A percentile compares a stretch with the other conserved stretches of the same genome.
phyloP scores from a whole-genome alignment of 2,113 vertebrate species.

The Laticauda colubrina region DNA sequence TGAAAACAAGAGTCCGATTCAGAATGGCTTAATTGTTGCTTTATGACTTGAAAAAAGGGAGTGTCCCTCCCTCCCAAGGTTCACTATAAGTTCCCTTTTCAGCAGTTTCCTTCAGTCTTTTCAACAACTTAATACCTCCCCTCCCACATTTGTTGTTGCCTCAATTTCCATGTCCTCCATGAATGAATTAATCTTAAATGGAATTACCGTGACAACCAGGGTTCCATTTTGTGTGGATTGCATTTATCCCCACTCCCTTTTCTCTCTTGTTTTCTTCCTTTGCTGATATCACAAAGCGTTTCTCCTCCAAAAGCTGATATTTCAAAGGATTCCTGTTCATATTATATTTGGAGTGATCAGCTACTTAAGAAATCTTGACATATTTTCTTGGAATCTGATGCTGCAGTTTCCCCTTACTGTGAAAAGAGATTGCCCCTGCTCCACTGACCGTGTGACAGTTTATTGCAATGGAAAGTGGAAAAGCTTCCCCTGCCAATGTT shows the following conservation, averaged over 20 bases:
- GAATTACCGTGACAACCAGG: not conserved
- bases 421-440: not conserved
- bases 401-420: not conserved
- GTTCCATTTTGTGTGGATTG: slow-evolving; percentile 1
- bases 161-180: not conserved
- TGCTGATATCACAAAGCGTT: not conserved
- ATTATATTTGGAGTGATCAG: not conserved
- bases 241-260: not conserved
- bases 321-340: not conserved
- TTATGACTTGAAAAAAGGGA: not conserved
- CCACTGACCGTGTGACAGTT: not conserved
- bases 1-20: not conserved
- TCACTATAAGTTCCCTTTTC: not conserved
- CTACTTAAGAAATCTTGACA: not conserved
- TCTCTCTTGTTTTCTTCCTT: not conserved
- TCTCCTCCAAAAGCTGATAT: not conserved
- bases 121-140: not conserved
- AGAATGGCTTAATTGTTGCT: not conserved
- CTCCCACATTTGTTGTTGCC: not conserved
- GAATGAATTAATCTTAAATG: not conserved
- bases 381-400: not conserved
- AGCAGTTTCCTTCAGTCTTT: not conserved
- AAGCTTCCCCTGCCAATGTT: too few relatives aligned
- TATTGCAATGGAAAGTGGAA: not conserved
- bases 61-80: not conserved